These are phyloP conservation scores for Cromileptes altivelis DNA, from an alignment of 2,113 vertebrate species.

Conservation along the genomic window DNA sequence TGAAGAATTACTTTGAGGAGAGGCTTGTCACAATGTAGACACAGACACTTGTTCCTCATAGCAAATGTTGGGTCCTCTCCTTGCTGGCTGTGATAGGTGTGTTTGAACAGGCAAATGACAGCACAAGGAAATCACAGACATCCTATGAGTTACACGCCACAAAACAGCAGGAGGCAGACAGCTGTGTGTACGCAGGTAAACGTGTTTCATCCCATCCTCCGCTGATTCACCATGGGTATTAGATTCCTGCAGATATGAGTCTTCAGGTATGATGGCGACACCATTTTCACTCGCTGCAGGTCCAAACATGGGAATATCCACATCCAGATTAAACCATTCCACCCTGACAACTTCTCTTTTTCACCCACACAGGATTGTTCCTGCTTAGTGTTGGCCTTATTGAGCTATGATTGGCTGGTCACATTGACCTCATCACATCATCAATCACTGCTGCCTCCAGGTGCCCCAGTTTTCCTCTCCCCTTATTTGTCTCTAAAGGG, in stretches of 20 bases:
- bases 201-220: conserved; percentile 19
- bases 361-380: conserved; percentile 19
- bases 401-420: conserved; percentile 79
- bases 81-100: conserved; percentile 27
- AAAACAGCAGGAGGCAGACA: conserved; percentile 47
- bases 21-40: conserved; percentile 30
- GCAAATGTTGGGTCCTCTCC: conserved; percentile 15
- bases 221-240: conserved; percentile 20
- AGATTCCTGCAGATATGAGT: conserved; percentile 21
- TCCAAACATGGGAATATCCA: conserved; percentile 20
- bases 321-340: conserved; percentile 42
- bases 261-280: background rate
- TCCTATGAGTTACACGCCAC: conserved; percentile 37
- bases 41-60: conserved; percentile 37
- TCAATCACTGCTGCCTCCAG: conserved; percentile 75
- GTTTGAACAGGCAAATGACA: conserved; percentile 50
- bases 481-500: conserved; percentile 68
- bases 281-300: conserved; percentile 18
- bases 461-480: conserved; percentile 46
- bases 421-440: conserved; percentile 74
- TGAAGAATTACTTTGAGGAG: conserved; percentile 49
- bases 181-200: conserved; percentile 35
- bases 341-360: conserved; percentile 25
- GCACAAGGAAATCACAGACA: conserved; percentile 49
- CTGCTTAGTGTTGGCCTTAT: conserved; percentile 66